Evolutionary conservation across 2,797 vertebrate genomes (phyloP).

Genomic region (Sebastes trivittatus): DNA sequence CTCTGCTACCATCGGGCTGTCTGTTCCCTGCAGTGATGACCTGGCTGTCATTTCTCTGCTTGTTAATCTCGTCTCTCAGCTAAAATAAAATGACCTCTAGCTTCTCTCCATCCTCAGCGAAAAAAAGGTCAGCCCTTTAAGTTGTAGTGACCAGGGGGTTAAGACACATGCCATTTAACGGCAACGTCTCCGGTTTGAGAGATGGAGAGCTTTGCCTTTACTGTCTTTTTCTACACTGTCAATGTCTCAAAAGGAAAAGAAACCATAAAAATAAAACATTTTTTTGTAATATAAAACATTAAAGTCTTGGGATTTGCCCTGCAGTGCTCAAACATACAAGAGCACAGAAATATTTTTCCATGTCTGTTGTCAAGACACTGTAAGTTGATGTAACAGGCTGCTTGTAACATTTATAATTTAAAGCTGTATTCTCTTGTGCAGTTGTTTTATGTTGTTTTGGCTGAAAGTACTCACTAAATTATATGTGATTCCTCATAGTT

Average conservation of each 20-base stretch:
- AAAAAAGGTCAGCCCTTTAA: background rate
- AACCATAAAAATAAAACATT: background rate
- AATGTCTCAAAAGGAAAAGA: background rate
- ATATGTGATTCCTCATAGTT: background rate
- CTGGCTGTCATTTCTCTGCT: background rate
- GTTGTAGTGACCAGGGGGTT: background rate
- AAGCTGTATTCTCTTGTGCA: background rate
- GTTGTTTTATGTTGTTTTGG: background rate
- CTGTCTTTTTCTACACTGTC: background rate
- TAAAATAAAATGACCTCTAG: constrained; percentile 16
- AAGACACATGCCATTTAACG: background rate
- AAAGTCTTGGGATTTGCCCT: background rate
- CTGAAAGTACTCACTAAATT: background rate
- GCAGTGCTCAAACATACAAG: background rate
- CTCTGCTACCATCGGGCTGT: background rate
- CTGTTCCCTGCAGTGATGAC: constrained; percentile 16
- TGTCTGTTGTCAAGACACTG: background rate
- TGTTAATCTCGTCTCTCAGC: background rate
- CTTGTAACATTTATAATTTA: background rate
- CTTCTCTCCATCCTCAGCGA: background rate
- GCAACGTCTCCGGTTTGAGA: background rate
- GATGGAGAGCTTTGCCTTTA: background rate
- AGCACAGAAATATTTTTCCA: background rate
- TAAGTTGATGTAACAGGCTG: background rate
- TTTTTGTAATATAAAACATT: background rate